phyloP scores from a whole-genome alignment of 2,797 vertebrate genomes.

The Distichodus sexfasciatus region DNA sequence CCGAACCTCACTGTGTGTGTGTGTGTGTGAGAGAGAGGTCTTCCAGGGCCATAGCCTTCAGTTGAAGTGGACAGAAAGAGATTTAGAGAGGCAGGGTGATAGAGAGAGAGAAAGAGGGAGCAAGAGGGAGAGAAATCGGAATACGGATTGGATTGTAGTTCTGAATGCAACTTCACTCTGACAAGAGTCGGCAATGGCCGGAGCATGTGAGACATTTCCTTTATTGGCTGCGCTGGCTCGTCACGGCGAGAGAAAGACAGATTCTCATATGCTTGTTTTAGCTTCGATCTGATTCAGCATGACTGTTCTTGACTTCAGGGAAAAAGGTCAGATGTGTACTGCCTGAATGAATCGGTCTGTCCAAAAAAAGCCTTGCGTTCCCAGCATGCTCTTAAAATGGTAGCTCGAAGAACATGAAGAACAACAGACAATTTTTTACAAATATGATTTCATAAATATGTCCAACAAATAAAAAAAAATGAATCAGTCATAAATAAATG shows the following conservation, averaged over 20 bases:
- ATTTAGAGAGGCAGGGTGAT: slow-evolving; percentile 38
- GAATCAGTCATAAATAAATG: slow-evolving; percentile 13
- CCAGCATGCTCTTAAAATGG: not conserved
- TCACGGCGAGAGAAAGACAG: not conserved
- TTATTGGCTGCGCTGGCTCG: not conserved
- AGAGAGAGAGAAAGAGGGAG: slow-evolving; percentile 32
- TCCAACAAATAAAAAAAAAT: not conserved
- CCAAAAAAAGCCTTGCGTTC: not conserved
- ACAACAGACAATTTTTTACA: slow-evolving; percentile 19
- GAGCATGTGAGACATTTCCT: not conserved
- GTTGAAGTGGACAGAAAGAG: slow-evolving; percentile 8
- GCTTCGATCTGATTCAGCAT: not conserved
- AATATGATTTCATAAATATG: slow-evolving; percentile 22
- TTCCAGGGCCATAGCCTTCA: slow-evolving; percentile 14
- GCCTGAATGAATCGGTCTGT: not conserved
- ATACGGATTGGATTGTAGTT: not conserved
- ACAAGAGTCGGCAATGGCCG: not conserved
- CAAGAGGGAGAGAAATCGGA: slow-evolving; percentile 25
- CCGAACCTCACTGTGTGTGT: slow-evolving; percentile 10
- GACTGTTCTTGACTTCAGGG: slow-evolving; percentile 12
- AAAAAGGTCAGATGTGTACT: slow-evolving; percentile 18
- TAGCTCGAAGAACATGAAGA: no score
- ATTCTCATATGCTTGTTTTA: not conserved
- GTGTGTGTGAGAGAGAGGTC: slow-evolving; percentile 21
- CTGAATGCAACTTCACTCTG: slow-evolving; percentile 29